phyloP scores from a whole-genome alignment of 2,113 vertebrate genomes.

The Paramisgurnus dabryanus region DNA sequence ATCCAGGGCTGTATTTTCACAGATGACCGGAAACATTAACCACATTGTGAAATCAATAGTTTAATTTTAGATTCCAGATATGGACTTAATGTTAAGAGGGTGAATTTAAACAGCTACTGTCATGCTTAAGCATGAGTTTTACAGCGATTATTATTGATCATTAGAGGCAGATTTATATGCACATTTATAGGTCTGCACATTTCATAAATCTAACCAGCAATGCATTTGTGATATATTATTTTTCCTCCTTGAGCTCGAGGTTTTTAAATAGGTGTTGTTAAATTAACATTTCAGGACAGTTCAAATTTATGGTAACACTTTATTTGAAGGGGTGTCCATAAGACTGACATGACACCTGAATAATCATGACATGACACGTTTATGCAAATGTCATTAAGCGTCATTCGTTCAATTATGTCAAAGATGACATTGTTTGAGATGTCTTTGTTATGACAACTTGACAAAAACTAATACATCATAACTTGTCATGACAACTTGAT shows the following conservation, averaged over 20 bases:
- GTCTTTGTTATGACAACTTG: too few relatives aligned
- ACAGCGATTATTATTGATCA: constrained; percentile 1
- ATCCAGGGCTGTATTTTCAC: background rate
- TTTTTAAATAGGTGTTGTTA: constrained; percentile 6
- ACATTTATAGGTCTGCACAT: constrained; percentile 5
- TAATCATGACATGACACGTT: too few relatives aligned
- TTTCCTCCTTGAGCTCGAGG: constrained; percentile 10
- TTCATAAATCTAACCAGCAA: constrained; percentile 13
- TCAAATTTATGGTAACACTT: background rate
- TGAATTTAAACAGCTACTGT: background rate
- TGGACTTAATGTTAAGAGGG: constrained; percentile 1
- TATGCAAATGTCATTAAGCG: too few relatives aligned
- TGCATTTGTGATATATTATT: background rate
- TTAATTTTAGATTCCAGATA: constrained; percentile 13
- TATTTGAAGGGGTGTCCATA: too few relatives aligned
- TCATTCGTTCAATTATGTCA: too few relatives aligned
- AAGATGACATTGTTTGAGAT: too few relatives aligned
- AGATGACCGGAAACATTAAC: background rate
- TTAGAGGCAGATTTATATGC: background rate
- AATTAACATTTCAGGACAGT: constrained; percentile 6
- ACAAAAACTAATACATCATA: too few relatives aligned
- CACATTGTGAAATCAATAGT: background rate
- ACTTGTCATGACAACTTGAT: too few relatives aligned
- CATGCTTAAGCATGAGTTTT: background rate
- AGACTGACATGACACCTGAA: too few relatives aligned